phyloP scores from a whole-genome alignment of 2,888 invertebrate genomes.

The Epirrhoe tristata region DNA sequence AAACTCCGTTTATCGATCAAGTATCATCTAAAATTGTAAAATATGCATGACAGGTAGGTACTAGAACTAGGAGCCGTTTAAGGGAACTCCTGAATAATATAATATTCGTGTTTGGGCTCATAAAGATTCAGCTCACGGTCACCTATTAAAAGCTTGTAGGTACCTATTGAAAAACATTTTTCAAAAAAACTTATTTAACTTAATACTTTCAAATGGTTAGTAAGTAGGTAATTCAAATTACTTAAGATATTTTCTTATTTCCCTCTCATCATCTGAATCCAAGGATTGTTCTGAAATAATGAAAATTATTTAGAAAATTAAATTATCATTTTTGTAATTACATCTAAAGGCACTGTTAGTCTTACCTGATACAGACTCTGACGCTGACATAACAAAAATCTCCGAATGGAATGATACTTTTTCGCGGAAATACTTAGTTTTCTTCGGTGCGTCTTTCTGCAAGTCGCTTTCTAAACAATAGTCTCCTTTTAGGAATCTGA shows the following conservation, averaged over 20 bases:
- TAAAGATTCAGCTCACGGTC: no score
- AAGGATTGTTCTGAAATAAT: conserved; percentile 55
- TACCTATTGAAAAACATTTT: no score
- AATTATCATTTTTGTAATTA: not conserved
- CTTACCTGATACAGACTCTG: conserved; percentile 39
- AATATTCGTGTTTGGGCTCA: no score
- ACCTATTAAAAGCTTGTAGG: no score
- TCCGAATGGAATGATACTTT: conserved; percentile 48
- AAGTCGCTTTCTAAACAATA: conserved; percentile 72
- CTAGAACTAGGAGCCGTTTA: no score
- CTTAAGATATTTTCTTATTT: conserved; percentile 64
- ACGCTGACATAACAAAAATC: conserved; percentile 43
- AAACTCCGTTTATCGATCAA: no score
- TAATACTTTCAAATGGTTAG: not conserved
- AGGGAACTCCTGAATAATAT: no score
- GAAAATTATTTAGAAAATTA: not conserved
- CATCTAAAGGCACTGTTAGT: not conserved
- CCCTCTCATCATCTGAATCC: conserved; percentile 64
- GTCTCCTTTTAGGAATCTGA: conserved; percentile 69
- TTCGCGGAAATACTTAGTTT: conserved; percentile 21
- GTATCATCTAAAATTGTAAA: no score
- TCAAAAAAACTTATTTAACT: no score
- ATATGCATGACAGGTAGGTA: no score
- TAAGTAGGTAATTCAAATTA: conserved; percentile 44
- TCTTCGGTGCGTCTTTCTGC: conserved; percentile 34